Conservation (phyloP, 2,888 invertebrate genomes). For the Eristalinus aeneus region DNA sequence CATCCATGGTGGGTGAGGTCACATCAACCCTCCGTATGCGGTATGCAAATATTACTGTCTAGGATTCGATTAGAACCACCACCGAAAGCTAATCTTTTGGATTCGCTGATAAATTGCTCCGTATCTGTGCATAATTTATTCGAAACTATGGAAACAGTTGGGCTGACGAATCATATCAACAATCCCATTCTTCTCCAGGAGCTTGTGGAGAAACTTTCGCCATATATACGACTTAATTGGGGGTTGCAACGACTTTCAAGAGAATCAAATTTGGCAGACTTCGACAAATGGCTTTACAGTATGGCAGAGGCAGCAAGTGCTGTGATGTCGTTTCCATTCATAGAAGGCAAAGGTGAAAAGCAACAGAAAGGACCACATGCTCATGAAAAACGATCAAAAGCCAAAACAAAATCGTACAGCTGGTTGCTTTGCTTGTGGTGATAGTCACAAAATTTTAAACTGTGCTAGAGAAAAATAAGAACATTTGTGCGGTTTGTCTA, state of each 20-base stretch:
- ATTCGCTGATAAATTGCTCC: not conserved
- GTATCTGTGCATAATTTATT: not conserved
- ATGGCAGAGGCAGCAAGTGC: conserved; percentile 54
- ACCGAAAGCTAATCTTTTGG: conserved; percentile 1
- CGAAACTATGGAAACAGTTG: too few species aligned
- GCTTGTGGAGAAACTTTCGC: conserved; percentile 59
- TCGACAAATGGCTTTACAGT: conserved; percentile 45
- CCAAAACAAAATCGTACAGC: not conserved
- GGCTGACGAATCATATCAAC: too few species aligned
- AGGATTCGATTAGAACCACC: conserved; percentile 6
- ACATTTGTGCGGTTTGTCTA: not conserved
- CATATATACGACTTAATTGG: conserved; percentile 58
- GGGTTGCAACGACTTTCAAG: too few species aligned
- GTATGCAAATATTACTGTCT: not conserved
- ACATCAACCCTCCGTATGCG: conserved; percentile 8
- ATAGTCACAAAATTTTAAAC: not conserved
- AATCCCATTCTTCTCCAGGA: conserved; percentile 61
- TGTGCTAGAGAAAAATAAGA: not conserved
- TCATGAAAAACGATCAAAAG: not conserved
- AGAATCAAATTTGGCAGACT: conserved; percentile 6
- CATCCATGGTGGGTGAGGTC: not conserved
- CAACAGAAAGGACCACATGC: not conserved
- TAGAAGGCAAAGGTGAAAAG: conserved; percentile 3
- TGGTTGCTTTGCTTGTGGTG: not conserved
- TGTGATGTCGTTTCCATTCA: not conserved